These are phyloP conservation scores for Elephas maximus DNA, from an alignment of 2,113 vertebrate species.

Conservation along the genomic window DNA sequence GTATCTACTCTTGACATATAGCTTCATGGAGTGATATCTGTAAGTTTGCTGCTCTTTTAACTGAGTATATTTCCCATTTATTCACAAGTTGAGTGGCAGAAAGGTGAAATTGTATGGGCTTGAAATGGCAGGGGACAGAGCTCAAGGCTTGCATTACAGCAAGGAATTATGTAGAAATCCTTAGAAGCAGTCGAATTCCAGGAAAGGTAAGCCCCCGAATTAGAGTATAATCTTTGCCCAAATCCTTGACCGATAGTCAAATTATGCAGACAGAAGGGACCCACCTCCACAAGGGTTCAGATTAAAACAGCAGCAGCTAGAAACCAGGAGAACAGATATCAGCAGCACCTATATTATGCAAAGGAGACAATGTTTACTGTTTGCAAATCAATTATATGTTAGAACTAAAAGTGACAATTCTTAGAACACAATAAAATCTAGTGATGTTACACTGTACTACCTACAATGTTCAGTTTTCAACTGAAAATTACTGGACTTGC, in stretches of 20 bases:
- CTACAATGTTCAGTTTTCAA: neutral
- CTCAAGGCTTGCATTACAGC: neutral
- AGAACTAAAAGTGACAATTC: neutral
- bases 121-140: neutral
- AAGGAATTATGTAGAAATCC: neutral
- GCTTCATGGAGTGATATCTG: neutral
- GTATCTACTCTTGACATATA: neutral
- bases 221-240: neutral
- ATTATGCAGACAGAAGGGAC: neutral
- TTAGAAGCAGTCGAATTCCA: neutral
- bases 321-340: neutral
- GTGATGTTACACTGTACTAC: neutral
- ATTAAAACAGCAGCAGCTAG: neutral
- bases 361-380: neutral
- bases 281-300: neutral
- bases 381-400: neutral
- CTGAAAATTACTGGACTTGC: neutral
- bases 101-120: neutral
- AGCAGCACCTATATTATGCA: neutral
- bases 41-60: neutral
- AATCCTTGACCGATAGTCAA: neutral
- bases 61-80: neutral
- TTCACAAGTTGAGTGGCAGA: neutral
- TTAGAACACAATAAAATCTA: neutral
- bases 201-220: neutral